Evolutionary conservation across 1,140 invertebrate species (phyloP).

Genomic region (Drosophila ercepeae): DNA sequence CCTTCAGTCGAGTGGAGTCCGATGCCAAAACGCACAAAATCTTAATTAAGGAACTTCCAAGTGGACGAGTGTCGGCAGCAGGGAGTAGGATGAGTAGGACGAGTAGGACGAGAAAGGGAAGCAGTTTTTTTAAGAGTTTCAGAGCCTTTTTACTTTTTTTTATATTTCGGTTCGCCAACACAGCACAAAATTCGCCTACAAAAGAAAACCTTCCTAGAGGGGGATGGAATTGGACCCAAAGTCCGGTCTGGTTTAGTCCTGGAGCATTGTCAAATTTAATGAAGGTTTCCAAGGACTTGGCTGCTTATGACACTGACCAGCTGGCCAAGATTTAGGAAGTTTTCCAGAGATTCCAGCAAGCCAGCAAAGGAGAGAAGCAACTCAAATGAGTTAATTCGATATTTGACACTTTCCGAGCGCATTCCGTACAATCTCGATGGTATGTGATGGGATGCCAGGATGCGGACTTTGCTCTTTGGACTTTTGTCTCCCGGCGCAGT

Average conservation of each 20-base stretch:
- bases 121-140: constrained; percentile 37
- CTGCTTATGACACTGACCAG: constrained; percentile 73
- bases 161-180: constrained; percentile 42
- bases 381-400: constrained; percentile 80
- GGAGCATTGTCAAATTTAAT: constrained; percentile 79
- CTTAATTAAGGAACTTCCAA: constrained; percentile 81
- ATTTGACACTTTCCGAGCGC: constrained; percentile 75
- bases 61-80: constrained; percentile 66
- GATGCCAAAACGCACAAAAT: constrained; percentile 69
- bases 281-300: constrained; percentile 65
- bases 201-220: constrained; percentile 37
- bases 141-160: constrained; percentile 51
- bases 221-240: constrained; percentile 19
- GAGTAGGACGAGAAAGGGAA: not conserved
- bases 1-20: constrained; percentile 35
- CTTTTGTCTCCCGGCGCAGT: constrained; percentile 55
- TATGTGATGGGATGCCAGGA: constrained; percentile 27
- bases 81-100: not conserved
- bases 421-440: constrained; percentile 13
- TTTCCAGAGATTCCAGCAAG: no score
- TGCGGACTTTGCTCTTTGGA: constrained; percentile 4
- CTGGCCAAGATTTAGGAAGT: constrained; percentile 69
- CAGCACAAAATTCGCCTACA: constrained; percentile 70
- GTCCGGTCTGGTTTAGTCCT: constrained; percentile 31
- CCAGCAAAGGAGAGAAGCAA: constrained; percentile 2